Evolutionary conservation across 1,140 invertebrate genomes (phyloP).

Genomic region (Nautilus pompilius): DNA sequence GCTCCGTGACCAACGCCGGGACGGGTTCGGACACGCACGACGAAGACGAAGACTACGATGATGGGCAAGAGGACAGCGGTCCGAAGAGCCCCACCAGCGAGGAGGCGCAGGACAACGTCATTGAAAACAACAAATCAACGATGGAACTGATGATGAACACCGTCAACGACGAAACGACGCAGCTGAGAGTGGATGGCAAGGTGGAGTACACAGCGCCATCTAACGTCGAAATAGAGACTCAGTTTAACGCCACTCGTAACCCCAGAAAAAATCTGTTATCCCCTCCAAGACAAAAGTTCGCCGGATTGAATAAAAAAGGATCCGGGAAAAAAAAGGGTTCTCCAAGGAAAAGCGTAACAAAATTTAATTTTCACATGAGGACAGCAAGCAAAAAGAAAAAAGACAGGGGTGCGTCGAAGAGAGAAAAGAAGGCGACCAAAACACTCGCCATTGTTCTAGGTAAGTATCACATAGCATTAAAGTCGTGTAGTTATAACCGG

Average conservation of each 20-base stretch:
- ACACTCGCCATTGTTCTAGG: conserved; percentile 97
- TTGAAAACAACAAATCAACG: conserved; percentile 78
- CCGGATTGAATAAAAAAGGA: conserved; percentile 5
- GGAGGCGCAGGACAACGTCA: conserved; percentile 71
- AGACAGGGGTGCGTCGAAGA: conserved; percentile 84
- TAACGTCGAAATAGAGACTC: conserved; percentile 10
- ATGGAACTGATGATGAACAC: conserved; percentile 84
- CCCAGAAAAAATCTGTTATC: not conserved
- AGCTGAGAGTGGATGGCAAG: conserved; percentile 23
- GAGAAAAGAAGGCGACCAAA: conserved; percentile 98
- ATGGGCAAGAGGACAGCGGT: conserved; percentile 65
- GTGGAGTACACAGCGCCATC: conserved; percentile 9
- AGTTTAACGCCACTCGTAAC: conserved; percentile 1
- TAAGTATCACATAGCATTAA: too few relatives aligned
- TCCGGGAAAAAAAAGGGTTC: conserved; percentile 16
- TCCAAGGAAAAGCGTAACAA: conserved; percentile 63
- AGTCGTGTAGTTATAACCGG: too few relatives aligned
- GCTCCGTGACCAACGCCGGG: conserved; percentile 51
- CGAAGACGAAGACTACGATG: conserved; percentile 76
- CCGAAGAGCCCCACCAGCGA: conserved; percentile 52
- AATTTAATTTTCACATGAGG: conserved; percentile 62
- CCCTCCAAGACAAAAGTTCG: conserved; percentile 6
- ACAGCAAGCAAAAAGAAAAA: conserved; percentile 45
- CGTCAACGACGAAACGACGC: conserved; percentile 68
- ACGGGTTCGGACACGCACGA: conserved; percentile 59